Base-by-base conservation (phyloP, 2,113 vertebrate genomes). In the Ceyx cyanopectus region DNA sequence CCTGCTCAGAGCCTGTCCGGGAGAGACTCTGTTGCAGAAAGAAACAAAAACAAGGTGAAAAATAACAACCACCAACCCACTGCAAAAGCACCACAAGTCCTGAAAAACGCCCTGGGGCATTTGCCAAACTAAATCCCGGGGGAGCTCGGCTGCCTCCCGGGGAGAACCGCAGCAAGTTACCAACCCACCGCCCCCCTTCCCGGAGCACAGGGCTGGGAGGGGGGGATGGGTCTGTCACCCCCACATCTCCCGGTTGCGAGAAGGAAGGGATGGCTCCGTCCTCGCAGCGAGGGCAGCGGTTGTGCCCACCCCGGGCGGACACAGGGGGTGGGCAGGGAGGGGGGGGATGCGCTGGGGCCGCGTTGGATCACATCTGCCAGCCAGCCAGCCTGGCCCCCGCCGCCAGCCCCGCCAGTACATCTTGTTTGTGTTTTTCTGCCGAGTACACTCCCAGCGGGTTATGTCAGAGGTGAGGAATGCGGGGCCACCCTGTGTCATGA, bases 391-490 rank as follows among this genome's bases (percentile, higher is more conserved):
- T 43, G 91, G 92, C 82, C 68, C 89, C 87, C 53, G 37, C 89
- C 75, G 60, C 85, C 95, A n/a, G 90, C 91, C 91, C 92, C 74
- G 53, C 65, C 29, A 92, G 96, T 93, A 96, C 96, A 96, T 94
- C 92, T 96, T 96, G 96, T 96, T 97, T 96, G 96, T 96, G 96
- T 94, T 96, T 96, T 95, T 95, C 69, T 43, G 95, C 80, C 21
- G 65, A 94, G 96, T 86, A 61, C 93, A 67, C 96, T 97, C 95
- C 94, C 94, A 92, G 95, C 40, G 91, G 94, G 93, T 96, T 96
- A 96, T 97, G 96, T 97, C 96, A 97, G 96, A 91, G 96, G 96
- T 96, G 96, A 96, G 94, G 96, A 96, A 97, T 97, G 95, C 92
- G 19, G 82, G 95, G 96, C 96, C 96, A 95, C 95, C 95, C 96